Conservation (phyloP, 2,113 vertebrate species). For the Petroica traversi region DNA sequence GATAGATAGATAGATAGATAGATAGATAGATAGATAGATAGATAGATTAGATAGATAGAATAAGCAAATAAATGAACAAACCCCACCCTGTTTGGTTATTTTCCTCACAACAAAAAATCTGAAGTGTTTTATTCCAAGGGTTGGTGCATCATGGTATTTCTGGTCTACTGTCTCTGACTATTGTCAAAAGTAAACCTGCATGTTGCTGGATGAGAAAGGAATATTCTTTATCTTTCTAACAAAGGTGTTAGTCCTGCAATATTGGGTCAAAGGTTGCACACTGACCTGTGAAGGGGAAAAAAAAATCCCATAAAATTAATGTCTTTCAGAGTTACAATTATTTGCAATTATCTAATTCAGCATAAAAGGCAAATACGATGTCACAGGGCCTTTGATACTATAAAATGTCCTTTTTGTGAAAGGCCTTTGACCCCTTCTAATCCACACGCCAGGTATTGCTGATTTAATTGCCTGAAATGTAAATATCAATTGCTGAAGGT, state of each 20-base stretch:
- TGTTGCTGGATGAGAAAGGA: not conserved
- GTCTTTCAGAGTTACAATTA: constrained; percentile 53
- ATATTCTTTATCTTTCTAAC: constrained; percentile 15
- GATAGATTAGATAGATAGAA: not conserved
- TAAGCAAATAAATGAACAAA: not conserved
- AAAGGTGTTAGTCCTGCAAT: constrained; percentile 6
- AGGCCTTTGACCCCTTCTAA: constrained; percentile 51
- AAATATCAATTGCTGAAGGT: constrained; percentile 63
- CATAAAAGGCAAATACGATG: constrained; percentile 53
- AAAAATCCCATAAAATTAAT: not conserved
- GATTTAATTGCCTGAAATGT: constrained; percentile 63
- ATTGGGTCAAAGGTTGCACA: constrained; percentile 41
- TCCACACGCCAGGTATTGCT: constrained; percentile 47
- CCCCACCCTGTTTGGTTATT: not conserved
- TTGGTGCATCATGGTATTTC: not conserved
- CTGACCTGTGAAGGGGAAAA: not conserved
- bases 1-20: not conserved
- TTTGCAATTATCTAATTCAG: constrained; percentile 60
- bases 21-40: not conserved
- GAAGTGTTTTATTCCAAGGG: not conserved
- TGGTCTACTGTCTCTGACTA: not conserved
- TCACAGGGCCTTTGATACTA: constrained; percentile 42
- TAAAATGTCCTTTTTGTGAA: constrained; percentile 38
- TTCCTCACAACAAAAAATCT: not conserved
- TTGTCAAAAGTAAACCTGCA: not conserved